Evolutionary conservation across 2,113 vertebrate species (phyloP), one percentile per base, ranked within the genome.

Genomic region (Microtus ochrogaster): DNA sequence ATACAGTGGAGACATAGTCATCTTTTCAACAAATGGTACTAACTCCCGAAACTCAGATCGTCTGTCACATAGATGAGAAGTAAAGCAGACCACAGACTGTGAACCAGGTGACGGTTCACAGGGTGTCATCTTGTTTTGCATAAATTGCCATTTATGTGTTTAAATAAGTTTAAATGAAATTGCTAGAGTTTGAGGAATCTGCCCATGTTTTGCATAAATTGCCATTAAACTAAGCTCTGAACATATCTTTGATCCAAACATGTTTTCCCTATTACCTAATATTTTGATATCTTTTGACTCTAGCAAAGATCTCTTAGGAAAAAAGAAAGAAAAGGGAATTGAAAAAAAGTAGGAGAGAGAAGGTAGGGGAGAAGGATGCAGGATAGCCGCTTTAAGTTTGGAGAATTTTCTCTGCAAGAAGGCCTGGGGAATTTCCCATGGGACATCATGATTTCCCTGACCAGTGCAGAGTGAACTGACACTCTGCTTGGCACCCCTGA

Each of bases 241-340:
- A 13, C 1, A 17, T 93, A 11, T 52, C 39, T 85, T 13, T 85
- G 65, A 39, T 74, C 61, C 21, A 92, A 84, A 36, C 12, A 19
- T 74, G 0, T 91, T n/a, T 68, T 30, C 72, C 65, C 49, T 93
- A 68, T 19, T 63, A 47, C n/a, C 86, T 33, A 91, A 63, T n/a
- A 68, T 90, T 39, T 78, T 86, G 73, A 70, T 5, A 11, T 87
- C 44, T 94, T 91, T 97, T 52, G 39, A 24, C 8, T 82, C 52
- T 72, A 89, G 47, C 73, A 12, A 63, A 44, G 33, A 91, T 73
- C 19, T 36, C 17, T 79, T 33, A 92, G 58, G 16, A 55, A 41
- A 84, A 2, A 12, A 70, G 65, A 55, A n/a, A 24, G 11, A 14
- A 26, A 72, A 19, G 11, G 28, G 55, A 58, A 58, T 28, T 30